Percentiles rank a stretch among this genome's conserved stretches.
phyloP scores from a whole-genome alignment of 2,113 vertebrate genomes.

The Scortum barcoo region DNA sequence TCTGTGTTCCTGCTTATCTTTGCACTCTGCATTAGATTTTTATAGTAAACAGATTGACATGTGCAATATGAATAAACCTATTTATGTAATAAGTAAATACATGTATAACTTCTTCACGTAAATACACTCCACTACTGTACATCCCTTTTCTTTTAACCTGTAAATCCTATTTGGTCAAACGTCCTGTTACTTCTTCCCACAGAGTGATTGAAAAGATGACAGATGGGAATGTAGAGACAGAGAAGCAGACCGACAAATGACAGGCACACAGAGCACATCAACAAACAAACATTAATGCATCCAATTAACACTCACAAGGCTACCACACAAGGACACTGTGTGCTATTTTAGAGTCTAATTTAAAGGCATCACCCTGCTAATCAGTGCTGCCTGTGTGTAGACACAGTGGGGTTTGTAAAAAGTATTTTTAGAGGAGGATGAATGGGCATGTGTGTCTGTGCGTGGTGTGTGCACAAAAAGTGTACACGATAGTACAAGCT shows the following conservation, averaged over 20 bases:
- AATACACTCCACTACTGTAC: not conserved
- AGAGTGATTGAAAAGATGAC: constrained; percentile 10
- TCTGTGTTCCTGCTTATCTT: not conserved
- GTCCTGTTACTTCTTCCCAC: not conserved
- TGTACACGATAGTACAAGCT: constrained; percentile 19
- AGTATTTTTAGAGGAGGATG: constrained; percentile 64
- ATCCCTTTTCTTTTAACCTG: not conserved
- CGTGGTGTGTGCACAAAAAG: constrained; percentile 13
- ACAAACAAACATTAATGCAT: constrained; percentile 52
- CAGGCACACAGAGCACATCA: not conserved
- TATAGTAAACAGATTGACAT: not conserved
- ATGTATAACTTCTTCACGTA: not conserved
- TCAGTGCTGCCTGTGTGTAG: constrained; percentile 65
- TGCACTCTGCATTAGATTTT: not conserved
- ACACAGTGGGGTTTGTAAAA: constrained; percentile 57
- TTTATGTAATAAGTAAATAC: not conserved
- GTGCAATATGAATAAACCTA: not conserved
- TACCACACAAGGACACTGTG: constrained; percentile 47
- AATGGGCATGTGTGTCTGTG: constrained; percentile 46
- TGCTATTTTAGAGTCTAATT: constrained; percentile 56
- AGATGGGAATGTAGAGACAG: not conserved
- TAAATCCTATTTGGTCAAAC: not conserved
- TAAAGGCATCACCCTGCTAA: constrained; percentile 57
- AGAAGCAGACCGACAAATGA: constrained; percentile 8
- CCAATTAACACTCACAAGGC: constrained; percentile 42